Percentiles rank a stretch among this genome's conserved stretches.
These are phyloP conservation scores for Melanotaenia nigrans DNA, from an alignment of 2,797 vertebrate species.

Conservation along the genomic window DNA sequence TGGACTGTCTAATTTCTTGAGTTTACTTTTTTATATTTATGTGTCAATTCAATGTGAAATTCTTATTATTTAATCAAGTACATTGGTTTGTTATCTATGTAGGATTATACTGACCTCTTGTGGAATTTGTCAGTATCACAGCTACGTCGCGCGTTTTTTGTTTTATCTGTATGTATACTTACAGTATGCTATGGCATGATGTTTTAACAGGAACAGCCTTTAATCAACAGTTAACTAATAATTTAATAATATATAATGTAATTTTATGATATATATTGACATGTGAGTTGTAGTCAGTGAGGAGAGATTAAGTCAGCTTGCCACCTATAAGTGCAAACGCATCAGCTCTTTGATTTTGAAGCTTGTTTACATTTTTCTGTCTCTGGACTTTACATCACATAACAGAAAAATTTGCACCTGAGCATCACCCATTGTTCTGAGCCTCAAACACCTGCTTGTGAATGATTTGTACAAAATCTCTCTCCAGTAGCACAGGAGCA, in stretches of 20 bases:
- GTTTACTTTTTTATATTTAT: too few relatives aligned
- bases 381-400: background rate
- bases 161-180: background rate
- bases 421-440: background rate
- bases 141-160: background rate
- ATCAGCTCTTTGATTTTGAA: background rate
- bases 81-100: background rate
- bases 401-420: background rate
- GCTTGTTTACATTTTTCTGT: slow-evolving; percentile 1
- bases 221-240: too few relatives aligned
- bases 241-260: too few relatives aligned
- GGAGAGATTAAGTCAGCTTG: too few relatives aligned
- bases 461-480: slow-evolving; percentile 12
- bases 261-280: too few relatives aligned
- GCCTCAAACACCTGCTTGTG: background rate
- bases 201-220: too few relatives aligned
- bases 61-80: too few relatives aligned
- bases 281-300: too few relatives aligned
- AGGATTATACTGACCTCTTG: slow-evolving; percentile 40
- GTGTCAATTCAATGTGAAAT: too few relatives aligned
- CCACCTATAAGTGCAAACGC: too few relatives aligned
- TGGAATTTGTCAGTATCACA: slow-evolving; percentile 30
- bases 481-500: slow-evolving; percentile 8
- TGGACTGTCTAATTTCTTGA: too few relatives aligned
- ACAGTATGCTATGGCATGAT: too few relatives aligned